Percentiles rank a stretch among this genome's conserved stretches.
phyloP scores from a whole-genome alignment of 92 coral and sea anemone species.

The Desmophyllum pertusum region DNA sequence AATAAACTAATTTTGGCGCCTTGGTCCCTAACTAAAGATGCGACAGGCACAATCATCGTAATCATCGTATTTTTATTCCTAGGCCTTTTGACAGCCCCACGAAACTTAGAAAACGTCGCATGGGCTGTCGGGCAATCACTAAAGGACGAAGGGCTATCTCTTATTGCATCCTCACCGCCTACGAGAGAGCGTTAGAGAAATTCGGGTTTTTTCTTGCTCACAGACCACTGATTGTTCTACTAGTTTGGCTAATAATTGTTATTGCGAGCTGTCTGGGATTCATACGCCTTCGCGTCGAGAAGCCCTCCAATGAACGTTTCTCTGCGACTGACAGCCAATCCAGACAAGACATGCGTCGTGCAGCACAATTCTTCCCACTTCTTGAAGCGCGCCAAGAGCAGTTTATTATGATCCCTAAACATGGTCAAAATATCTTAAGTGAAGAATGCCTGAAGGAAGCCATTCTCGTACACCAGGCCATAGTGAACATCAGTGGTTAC shows the following conservation, averaged over 20 bases:
- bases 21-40: too few species aligned
- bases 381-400: conserved; percentile 39
- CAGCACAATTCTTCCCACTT: conserved; percentile 36
- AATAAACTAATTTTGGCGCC: too few species aligned
- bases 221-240: conserved; percentile 4
- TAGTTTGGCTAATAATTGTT: conserved; percentile 5
- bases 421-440: conserved; percentile 36
- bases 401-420: conserved; percentile 32
- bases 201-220: conserved; percentile 47
- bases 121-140: background rate
- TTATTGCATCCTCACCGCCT: conserved; percentile 6
- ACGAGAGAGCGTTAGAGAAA: conserved; percentile 44
- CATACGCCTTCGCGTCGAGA: conserved; percentile 26
- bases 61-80: background rate
- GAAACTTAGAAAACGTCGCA: background rate
- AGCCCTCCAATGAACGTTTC: conserved; percentile 22
- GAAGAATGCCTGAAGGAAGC: conserved; percentile 57
- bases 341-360: conserved; percentile 20
- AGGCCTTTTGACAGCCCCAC: background rate
- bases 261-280: conserved; percentile 43
- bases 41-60: too few species aligned
- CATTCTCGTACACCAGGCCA: conserved; percentile 23
- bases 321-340: conserved; percentile 15
- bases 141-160: background rate
- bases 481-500: conserved; percentile 41